These are phyloP conservation scores for Labia minor DNA, from an alignment of 2,888 invertebrate genomes.

Conservation along the genomic window DNA sequence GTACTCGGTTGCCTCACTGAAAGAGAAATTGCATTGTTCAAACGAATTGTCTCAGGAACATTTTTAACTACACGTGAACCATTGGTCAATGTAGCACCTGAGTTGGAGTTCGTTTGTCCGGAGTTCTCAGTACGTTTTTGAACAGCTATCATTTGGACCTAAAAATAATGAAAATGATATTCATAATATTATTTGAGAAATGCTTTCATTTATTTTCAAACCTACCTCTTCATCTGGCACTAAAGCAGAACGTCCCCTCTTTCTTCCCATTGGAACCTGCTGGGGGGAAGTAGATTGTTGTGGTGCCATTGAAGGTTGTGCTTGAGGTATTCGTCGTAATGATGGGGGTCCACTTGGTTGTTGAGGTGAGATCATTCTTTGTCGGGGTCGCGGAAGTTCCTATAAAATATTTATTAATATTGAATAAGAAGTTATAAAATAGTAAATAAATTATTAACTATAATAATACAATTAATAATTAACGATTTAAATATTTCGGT, in stretches of 20 bases:
- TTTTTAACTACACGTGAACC: constrained; percentile 32
- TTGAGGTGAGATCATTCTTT: background rate
- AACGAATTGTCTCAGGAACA: constrained; percentile 48
- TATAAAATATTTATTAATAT: background rate
- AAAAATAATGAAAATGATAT: background rate
- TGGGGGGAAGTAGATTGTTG: background rate
- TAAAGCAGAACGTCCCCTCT: background rate
- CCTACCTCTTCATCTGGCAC: background rate
- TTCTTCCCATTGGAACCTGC: background rate
- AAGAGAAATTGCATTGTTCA: constrained; percentile 62
- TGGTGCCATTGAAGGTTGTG: background rate
- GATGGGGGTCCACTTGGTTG: background rate
- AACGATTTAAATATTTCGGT: no score
- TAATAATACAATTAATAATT: no score
- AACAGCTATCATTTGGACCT: constrained; percentile 46
- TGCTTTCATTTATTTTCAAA: no score
- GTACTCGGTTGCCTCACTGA: constrained; percentile 41
- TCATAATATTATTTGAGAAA: no score
- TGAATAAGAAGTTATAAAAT: no score
- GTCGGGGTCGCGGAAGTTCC: background rate
- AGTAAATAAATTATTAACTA: no score
- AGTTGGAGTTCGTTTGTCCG: constrained; percentile 61
- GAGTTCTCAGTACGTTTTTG: constrained; percentile 57
- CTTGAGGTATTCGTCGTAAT: background rate
- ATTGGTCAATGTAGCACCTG: constrained; percentile 40